Evolutionary conservation across 2,888 invertebrate species (phyloP), one percentile per base, ranked within the genome.

Genomic region (Adela reaumurella): DNA sequence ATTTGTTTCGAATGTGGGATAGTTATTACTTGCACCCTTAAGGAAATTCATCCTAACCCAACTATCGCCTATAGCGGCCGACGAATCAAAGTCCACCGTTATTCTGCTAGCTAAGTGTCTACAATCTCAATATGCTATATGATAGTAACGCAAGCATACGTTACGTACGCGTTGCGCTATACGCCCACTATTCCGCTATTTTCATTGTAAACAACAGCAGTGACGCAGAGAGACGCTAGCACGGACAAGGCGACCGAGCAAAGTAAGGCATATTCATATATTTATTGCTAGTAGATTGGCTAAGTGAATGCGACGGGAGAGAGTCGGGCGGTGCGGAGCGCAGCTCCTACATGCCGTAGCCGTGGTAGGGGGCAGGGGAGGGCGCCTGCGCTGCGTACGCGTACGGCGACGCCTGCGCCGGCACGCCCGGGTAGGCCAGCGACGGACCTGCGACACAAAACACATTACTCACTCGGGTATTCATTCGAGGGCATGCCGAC

Each of bases 361-460:
- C 80, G 69, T 80, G 80, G 68, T 80, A 80, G 56, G 80, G 78
- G 58, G 79, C 77, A 46, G 78, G 79, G 45, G 79, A 77, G 0
- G 80, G 79, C 50, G 79, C 79, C 55, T 78, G 79, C 55, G 79
- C 79, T 14, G 78, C 77, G 65, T 80, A 80, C 58, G 77, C 79
- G 67, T 80, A 80, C 3, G 78, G 77, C 0, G 78, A 72, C 49
- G 72, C 69, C 56, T 70, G 72, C 49, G 71, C 65, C 1, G 70
- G 68, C 42, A 74, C 77, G 14, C 68, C 76, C 0, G 68, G 67
- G 65, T 79, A 79, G 55, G 69, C 69, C 78, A 80, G 76, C 17
- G 80, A 77, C 0, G 80, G 80, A 47, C 80, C 80, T 80, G 65
- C 0, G 45, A 41, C 5, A 29, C 18, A 46, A 41, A 16, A 46